phyloP scores from a whole-genome alignment of 2,797 vertebrate species.

The Chelon auratus region DNA sequence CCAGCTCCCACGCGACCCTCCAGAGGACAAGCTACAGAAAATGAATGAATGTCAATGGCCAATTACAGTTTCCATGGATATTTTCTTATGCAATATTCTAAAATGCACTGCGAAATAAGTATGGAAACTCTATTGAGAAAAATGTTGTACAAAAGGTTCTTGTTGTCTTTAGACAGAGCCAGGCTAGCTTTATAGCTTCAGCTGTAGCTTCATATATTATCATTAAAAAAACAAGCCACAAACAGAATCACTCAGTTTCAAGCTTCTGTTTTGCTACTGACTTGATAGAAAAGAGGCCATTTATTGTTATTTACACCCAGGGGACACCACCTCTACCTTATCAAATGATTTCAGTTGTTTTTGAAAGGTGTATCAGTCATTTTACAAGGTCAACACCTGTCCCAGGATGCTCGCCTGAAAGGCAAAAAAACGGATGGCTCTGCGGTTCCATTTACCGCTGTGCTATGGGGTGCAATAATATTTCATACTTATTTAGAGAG shows the following conservation, averaged over 20 bases:
- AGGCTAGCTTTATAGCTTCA: too few species aligned
- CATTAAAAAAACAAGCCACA: too few species aligned
- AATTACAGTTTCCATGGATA: too few species aligned
- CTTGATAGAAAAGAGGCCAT: background rate
- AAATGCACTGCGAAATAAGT: too few species aligned
- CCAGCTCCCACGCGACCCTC: too few species aligned
- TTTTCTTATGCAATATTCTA: too few species aligned
- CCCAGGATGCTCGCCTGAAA: slow-evolving; percentile 3
- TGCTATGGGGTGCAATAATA: slow-evolving; percentile 18
- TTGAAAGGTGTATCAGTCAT: slow-evolving; percentile 38
- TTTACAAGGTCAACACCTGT: slow-evolving; percentile 49
- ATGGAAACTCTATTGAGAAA: too few species aligned
- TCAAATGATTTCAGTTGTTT: slow-evolving; percentile 41
- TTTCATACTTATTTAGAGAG: slow-evolving; percentile 27
- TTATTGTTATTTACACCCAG: background rate
- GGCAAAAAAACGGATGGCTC: slow-evolving; percentile 28
- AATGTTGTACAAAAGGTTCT: too few species aligned
- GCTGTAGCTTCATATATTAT: too few species aligned
- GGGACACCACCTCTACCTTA: background rate
- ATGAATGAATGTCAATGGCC: too few species aligned
- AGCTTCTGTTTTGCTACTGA: background rate
- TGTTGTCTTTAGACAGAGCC: too few species aligned
- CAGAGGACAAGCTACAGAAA: too few species aligned
- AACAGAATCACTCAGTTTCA: background rate
- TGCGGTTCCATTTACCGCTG: slow-evolving; percentile 33